Base-by-base conservation (phyloP, 2,888 invertebrate genomes). In the Eueremaeus valkanovi region DNA sequence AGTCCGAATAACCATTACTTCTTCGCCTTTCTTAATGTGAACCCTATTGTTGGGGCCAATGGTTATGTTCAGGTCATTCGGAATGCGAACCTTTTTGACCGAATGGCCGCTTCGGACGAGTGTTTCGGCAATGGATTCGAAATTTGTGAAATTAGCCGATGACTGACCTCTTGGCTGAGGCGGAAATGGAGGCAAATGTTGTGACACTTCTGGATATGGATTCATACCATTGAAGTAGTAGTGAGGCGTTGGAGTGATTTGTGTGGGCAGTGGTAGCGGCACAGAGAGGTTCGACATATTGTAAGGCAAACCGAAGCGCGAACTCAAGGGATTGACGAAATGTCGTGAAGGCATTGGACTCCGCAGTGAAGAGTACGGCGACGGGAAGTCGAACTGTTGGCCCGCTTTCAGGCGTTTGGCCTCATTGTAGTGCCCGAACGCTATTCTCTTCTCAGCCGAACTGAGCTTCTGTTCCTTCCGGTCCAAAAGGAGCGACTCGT, bases 391-490 rank as follows among this genome's bases (percentile, higher is more conserved):
- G 9, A 13, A 27, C 9, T 61, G 61, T 6, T 21, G 29, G 29
- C 21, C 27, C 21, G 27, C 21, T 31, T 27, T 27, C 29, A 31
- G 82, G 83, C 93, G 92, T 85, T 97, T 97, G 82, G 97, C 96
- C 79, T 94, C 85, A 83, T 96, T 95, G 83, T 97, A 97, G 58
- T 92, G 91, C 78, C 95, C 88, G 82, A 95, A 92, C 0, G 97
- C 97, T 74, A 95, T 85, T 79, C 93, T 86, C 83, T 97, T 97
- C 83, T 97, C 97, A 36, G 93, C 92, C 82, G 92, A 91, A 0
- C 95, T 95, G 61, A 97, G 85, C 81, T 95, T 93, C 83, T 95
- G 92, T 81, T 96, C 96, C 82, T 96, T 95, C 61, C 95, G 88
- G 84, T 97, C 97, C 3, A 96, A 91, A 42, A 98, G 86, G 74